Base-by-base conservation (phyloP, 2,888 invertebrate genomes). In the Cheilosia soror region DNA sequence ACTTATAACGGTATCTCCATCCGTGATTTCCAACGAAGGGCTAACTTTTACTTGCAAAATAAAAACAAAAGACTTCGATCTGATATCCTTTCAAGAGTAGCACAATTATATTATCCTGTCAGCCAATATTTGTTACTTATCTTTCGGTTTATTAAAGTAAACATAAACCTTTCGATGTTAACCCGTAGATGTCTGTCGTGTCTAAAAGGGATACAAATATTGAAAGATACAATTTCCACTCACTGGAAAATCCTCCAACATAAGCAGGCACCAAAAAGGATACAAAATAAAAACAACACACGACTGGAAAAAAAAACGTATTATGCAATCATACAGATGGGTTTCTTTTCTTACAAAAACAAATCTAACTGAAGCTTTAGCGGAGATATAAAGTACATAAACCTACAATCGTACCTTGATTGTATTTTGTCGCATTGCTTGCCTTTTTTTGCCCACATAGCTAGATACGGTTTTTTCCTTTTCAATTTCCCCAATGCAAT, bases 41-140 rank as follows among this genome's bases (percentile, higher is more conserved):
- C n/a, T 15, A n/a, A 13, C 13, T 44, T 44, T 44, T n/a, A 5
- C 44, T 11, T 11, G 4, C 44, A 15, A 44, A 44, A 6, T 15
- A n/a, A 4, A n/a, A n/a, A 44, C 15, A 44, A n/a, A 6, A 5
- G 5, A 15, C n/a, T 25, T 29, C 7, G 6, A 31, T 31, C 31
- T 9, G 55, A 60, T 66, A 62, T 11, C 72, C 66, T 58, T 20
- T 40, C 31, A 68, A 71, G 44, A 62, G 49, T 37, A 78, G 79
- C 73, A 79, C 72, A 83, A 78, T 83, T 82, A 69, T 58, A 51
- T 83, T 69, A 83, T 69, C 78, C 72, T 78, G 78, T 68, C 73
- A 63, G 78, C 51, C 42, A 83, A 83, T 73, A 76, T 76, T 76
- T 76, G 76, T 66, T 76, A 68, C 76, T 76, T 66, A 78, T 83